Evolutionary conservation across 1,140 invertebrate genomes (phyloP).

Genomic region (Tachypleus tridentatus): DNA sequence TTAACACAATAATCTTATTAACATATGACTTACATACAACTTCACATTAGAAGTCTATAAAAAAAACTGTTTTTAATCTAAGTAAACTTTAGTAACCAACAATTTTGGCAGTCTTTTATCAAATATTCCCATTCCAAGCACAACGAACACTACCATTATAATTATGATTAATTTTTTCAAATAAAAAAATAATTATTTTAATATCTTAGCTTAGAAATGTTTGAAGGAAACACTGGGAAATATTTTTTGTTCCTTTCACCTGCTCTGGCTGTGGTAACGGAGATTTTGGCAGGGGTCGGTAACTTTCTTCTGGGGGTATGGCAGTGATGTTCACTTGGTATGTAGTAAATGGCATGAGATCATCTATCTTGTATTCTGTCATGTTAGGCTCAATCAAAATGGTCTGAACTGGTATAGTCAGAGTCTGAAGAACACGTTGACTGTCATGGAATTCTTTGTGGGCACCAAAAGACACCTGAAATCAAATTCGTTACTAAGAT

Average conservation of each 20-base stretch:
- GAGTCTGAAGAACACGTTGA: slow-evolving; percentile 80
- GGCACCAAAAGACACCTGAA: slow-evolving; percentile 70
- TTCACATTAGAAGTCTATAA: too few species aligned
- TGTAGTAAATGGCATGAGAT: slow-evolving; percentile 81
- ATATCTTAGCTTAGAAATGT: too few species aligned
- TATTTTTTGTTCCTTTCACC: slow-evolving; percentile 3
- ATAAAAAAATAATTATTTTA: too few species aligned
- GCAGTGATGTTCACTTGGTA: slow-evolving; percentile 91
- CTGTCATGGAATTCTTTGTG: slow-evolving; percentile 93
- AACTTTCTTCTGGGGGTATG: slow-evolving; percentile 66
- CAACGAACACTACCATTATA: too few species aligned
- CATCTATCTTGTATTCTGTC: slow-evolving; percentile 42
- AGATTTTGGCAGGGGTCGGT: slow-evolving; percentile 83
- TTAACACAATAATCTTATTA: too few species aligned
- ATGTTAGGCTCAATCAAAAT: slow-evolving; percentile 55
- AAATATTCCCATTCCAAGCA: too few species aligned
- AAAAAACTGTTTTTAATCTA: too few species aligned
- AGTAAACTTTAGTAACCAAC: too few species aligned
- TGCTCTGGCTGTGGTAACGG: slow-evolving; percentile 87
- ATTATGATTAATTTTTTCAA: too few species aligned
- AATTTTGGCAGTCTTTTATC: too few species aligned
- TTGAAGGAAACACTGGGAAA: background rate
- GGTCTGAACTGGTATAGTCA: slow-evolving; percentile 56
- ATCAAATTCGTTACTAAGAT: background rate
- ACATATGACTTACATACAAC: too few species aligned